A percentile compares a stretch with the other conserved stretches of the same genome.
Evolutionary conservation across 2,797 vertebrate genomes (phyloP).

Genomic region (Aphelocoma californica): DNA sequence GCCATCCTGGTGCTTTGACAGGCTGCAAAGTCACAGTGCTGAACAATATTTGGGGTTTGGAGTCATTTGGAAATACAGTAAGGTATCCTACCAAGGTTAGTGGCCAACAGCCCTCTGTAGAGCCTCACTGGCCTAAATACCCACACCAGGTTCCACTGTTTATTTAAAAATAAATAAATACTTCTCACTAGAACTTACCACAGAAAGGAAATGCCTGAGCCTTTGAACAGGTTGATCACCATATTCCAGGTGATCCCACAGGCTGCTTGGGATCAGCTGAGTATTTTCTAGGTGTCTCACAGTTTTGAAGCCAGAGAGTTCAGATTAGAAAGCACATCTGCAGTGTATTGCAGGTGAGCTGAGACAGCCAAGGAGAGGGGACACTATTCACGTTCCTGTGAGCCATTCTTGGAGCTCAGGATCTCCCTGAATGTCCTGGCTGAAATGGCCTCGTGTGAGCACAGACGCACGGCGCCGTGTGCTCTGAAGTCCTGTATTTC

Average conservation of each 20-base stretch:
- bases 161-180: neutral
- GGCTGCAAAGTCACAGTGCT: neutral
- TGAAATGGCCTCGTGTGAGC: constrained; percentile 50
- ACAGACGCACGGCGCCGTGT: neutral
- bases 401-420: neutral
- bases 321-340: neutral
- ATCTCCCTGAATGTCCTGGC: neutral
- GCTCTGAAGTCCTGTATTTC: neutral
- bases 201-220: neutral
- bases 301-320: neutral
- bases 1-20: neutral
- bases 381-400: neutral
- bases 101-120: neutral
- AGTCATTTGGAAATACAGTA: neutral
- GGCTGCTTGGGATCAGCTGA: neutral
- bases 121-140: neutral
- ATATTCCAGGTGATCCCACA: neutral
- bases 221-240: neutral
- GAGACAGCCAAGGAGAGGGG: neutral
- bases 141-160: neutral
- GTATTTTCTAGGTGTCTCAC: neutral
- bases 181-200: neutral
- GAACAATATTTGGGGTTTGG: neutral
- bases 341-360: neutral
- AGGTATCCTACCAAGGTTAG: neutral